phyloP scores from a whole-genome alignment of 1,140 invertebrate species.

The Metaphire vulgaris region DNA sequence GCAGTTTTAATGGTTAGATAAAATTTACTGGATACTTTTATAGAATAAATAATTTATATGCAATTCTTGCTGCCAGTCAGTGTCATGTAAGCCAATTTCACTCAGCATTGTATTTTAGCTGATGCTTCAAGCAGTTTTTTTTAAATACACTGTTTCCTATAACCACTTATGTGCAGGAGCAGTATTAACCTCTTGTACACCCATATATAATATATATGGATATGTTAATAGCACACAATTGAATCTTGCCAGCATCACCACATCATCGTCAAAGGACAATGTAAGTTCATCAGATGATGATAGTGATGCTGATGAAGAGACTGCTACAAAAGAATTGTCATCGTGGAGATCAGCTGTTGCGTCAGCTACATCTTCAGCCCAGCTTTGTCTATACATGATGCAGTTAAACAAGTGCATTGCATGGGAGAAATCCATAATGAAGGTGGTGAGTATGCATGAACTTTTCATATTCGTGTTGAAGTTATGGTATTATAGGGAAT shows the following conservation, averaged over 20 bases:
- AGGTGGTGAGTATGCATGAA: conserved; percentile 87
- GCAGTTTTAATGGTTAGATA: no score
- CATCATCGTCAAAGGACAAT: not conserved
- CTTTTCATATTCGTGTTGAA: no score
- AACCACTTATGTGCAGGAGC: no score
- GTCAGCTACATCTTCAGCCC: conserved; percentile 73
- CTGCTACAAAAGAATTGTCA: conserved; percentile 57
- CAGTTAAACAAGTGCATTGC: conserved; percentile 84
- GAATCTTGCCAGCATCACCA: not conserved
- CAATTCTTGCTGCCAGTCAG: no score
- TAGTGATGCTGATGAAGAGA: conserved; percentile 34
- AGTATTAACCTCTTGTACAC: no score
- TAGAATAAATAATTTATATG: no score
- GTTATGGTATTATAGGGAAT: not conserved
- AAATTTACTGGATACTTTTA: no score
- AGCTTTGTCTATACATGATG: conserved; percentile 81
- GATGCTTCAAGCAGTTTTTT: no score
- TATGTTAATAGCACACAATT: conserved; percentile 5
- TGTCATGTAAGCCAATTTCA: no score
- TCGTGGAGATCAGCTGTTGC: conserved; percentile 82
- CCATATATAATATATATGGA: no score
- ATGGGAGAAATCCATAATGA: conserved; percentile 99
- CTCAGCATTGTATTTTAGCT: no score
- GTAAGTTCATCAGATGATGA: conserved; percentile 27
- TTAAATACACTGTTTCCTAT: no score